Evolutionary conservation across 2,888 invertebrate species (phyloP).

Genomic region (Gibbula magus): DNA sequence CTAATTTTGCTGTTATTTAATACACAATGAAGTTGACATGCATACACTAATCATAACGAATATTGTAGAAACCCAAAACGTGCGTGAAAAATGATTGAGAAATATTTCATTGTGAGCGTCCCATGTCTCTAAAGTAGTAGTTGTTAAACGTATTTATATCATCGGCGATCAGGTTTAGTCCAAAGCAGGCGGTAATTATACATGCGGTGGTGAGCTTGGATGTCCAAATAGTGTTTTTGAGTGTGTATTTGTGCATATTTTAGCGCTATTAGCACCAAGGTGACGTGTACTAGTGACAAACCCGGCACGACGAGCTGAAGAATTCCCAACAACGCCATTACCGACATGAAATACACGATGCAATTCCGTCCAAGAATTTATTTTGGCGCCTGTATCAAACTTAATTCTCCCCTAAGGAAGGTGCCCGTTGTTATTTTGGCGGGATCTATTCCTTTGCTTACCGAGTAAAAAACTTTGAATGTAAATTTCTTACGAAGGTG

Average conservation of each 20-base stretch:
- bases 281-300: background rate
- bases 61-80: no score
- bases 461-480: conserved; percentile 18
- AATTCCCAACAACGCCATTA: background rate
- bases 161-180: no score
- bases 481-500: conserved; percentile 25
- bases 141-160: no score
- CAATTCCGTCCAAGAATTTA: conserved; percentile 6
- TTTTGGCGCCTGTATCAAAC: conserved; percentile 20
- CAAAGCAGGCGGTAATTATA: no score
- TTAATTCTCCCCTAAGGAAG: conserved; percentile 15
- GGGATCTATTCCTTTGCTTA: conserved; percentile 16
- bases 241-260: background rate
- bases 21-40: conserved; percentile 21
- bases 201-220: no score
- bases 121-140: no score
- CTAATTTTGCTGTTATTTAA: background rate
- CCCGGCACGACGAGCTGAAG: background rate
- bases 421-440: background rate
- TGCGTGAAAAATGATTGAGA: no score
- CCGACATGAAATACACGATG: background rate
- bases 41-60: background rate
- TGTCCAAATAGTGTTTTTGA: background rate
- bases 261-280: conserved; percentile 9
- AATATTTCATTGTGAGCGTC: no score